phyloP scores from a whole-genome alignment of 1,140 invertebrate genomes.

The Chlorops oryzae region DNA sequence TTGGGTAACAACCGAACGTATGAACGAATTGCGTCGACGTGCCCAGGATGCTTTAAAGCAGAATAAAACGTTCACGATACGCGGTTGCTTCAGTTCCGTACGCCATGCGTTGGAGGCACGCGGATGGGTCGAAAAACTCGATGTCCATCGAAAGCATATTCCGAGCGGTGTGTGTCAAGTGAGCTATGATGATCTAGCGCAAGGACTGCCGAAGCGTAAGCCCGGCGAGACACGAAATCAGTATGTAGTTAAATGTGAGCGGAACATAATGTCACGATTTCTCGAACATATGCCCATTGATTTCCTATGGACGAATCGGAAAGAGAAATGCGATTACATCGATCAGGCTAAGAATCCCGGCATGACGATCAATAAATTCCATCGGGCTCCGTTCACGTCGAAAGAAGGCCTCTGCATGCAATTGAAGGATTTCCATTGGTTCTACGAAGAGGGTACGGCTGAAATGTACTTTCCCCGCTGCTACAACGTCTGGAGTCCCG shows the following conservation, averaged over 20 bases:
- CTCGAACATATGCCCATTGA: constrained; percentile 68
- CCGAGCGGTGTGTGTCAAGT: constrained; percentile 29
- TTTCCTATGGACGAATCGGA: constrained; percentile 81
- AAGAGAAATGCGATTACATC: constrained; percentile 61
- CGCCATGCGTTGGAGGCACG: constrained; percentile 52
- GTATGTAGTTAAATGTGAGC: constrained; percentile 52
- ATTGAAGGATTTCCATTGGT: constrained; percentile 84
- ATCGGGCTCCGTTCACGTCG: constrained; percentile 77
- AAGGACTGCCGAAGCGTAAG: constrained; percentile 38
- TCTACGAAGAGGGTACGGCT: constrained; percentile 72
- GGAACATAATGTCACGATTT: constrained; percentile 59
- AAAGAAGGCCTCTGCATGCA: constrained; percentile 82
- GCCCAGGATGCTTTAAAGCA: constrained; percentile 51
- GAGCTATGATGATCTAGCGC: constrained; percentile 41
- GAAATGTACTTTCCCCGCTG: constrained; percentile 79
- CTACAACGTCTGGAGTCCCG: constrained; percentile 77
- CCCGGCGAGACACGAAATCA: constrained; percentile 41
- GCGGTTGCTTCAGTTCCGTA: constrained; percentile 46
- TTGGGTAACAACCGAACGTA: constrained; percentile 50
- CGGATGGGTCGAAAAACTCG: constrained; percentile 61
- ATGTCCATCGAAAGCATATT: constrained; percentile 50
- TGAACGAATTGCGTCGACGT: constrained; percentile 47
- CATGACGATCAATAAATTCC: constrained; percentile 55
- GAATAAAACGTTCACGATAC: constrained; percentile 51
- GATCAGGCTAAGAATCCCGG: constrained; percentile 45